Evolutionary conservation across 2,888 invertebrate genomes (phyloP).

Genomic region (Podotricha telesiphe): DNA sequence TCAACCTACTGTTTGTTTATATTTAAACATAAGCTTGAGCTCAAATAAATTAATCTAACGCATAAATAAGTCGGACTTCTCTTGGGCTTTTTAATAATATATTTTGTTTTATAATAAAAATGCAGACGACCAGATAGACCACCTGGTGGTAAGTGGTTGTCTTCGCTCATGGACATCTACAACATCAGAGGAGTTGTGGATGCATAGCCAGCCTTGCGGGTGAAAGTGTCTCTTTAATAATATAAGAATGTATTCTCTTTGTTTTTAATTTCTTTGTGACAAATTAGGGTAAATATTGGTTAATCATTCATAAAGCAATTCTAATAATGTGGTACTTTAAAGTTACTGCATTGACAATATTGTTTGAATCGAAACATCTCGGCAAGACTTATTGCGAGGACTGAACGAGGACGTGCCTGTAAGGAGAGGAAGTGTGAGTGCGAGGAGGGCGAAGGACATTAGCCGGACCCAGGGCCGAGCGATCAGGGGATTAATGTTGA

Average conservation of each 20-base stretch:
- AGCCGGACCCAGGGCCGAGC: constrained; percentile 20
- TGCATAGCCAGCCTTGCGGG: no score
- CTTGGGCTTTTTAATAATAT: not conserved
- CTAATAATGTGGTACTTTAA: not conserved
- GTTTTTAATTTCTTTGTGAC: not conserved
- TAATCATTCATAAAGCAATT: not conserved
- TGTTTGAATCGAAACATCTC: no score
- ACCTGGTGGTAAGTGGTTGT: no score
- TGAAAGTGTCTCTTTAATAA: not conserved
- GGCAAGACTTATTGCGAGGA: not conserved
- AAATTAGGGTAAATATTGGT: not conserved
- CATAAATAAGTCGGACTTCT: constrained; percentile 13
- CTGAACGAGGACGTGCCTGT: not conserved
- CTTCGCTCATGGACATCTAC: no score
- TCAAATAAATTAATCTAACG: constrained; percentile 20
- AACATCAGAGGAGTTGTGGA: no score
- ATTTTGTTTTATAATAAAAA: no score
- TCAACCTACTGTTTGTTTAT: constrained; percentile 18
- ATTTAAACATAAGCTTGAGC: constrained; percentile 25
- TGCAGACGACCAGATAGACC: no score
- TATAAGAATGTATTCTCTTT: not conserved
- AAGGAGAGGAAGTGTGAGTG: not conserved
- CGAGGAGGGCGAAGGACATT: constrained; percentile 16
- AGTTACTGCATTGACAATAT: not conserved
- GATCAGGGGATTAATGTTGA: constrained; percentile 36